Conservation (phyloP, 2,888 invertebrate genomes). For the Xanthia icteritia region DNA sequence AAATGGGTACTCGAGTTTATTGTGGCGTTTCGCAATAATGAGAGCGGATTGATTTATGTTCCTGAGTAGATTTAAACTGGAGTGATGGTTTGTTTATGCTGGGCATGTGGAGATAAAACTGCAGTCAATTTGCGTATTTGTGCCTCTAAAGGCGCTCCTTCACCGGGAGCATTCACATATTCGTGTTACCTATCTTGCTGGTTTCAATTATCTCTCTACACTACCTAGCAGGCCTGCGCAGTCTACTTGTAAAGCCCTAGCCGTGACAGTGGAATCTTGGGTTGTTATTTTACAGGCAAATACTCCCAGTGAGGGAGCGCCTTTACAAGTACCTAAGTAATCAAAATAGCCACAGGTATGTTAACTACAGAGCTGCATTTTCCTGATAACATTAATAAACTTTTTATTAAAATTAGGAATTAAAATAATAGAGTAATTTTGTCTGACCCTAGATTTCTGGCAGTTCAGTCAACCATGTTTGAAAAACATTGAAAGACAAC, state of each 20-base stretch:
- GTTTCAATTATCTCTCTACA: no score
- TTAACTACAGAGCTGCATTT: background rate
- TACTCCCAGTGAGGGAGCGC: no score
- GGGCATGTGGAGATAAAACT: background rate
- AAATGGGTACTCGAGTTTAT: slow-evolving; percentile 7
- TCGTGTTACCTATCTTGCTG: no score
- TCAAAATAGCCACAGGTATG: background rate
- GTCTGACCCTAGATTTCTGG: slow-evolving; percentile 3
- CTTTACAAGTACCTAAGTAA: background rate
- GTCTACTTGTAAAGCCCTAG: no score
- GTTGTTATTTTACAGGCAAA: no score
- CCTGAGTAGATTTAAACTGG: slow-evolving; percentile 5
- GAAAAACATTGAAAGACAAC: slow-evolving; percentile 15
- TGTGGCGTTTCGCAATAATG: slow-evolving; percentile 26
- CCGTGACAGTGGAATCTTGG: no score
- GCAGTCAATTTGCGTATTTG: background rate
- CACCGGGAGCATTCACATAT: no score
- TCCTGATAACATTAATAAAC: background rate
- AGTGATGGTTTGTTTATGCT: background rate
- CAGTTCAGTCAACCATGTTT: slow-evolving; percentile 1
- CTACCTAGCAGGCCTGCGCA: no score
- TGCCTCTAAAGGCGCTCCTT: background rate
- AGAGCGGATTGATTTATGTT: slow-evolving; percentile 33
- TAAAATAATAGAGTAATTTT: background rate
- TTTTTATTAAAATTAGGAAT: background rate